A percentile compares a stretch with the other conserved stretches of the same genome.
phyloP scores from a whole-genome alignment of 2,113 vertebrate species.

The Aspiorhynchus laticeps region DNA sequence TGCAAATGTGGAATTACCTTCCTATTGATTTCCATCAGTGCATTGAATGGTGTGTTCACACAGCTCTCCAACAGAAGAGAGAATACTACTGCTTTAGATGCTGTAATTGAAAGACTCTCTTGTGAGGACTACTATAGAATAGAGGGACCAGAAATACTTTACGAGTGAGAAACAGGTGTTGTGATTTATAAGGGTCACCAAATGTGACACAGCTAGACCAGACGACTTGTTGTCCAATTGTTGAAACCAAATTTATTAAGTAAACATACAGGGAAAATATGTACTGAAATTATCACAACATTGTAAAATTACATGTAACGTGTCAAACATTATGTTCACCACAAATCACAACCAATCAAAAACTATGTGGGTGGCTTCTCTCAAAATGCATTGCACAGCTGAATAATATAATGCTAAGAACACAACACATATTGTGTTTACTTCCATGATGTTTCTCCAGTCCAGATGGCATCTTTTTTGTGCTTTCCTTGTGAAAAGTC shows the following conservation, averaged over 20 bases:
- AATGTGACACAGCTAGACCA: neutral
- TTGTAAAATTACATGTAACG: too few relatives aligned
- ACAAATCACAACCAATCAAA: neutral
- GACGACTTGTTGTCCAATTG: neutral
- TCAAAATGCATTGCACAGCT: neutral
- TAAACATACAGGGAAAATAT: neutral
- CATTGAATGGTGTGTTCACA: neutral
- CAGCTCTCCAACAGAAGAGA: neutral
- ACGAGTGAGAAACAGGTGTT: neutral
- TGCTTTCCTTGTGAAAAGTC: neutral
- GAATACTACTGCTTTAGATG: neutral
- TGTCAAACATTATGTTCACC: too few relatives aligned
- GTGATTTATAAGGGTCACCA: neutral
- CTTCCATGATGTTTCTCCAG: neutral
- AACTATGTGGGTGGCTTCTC: neutral
- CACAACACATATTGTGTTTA: neutral
- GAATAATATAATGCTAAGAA: neutral
- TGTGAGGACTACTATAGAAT: neutral
- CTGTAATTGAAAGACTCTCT: neutral
- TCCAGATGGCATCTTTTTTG: neutral
- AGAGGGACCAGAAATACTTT: neutral
- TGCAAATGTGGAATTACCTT: constrained; percentile 48
- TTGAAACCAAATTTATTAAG: neutral
- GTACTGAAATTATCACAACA: too few relatives aligned
- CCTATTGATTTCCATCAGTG: constrained; percentile 26